Base-by-base conservation (phyloP, 2,113 vertebrate genomes). In the Seriola dumerili region DNA sequence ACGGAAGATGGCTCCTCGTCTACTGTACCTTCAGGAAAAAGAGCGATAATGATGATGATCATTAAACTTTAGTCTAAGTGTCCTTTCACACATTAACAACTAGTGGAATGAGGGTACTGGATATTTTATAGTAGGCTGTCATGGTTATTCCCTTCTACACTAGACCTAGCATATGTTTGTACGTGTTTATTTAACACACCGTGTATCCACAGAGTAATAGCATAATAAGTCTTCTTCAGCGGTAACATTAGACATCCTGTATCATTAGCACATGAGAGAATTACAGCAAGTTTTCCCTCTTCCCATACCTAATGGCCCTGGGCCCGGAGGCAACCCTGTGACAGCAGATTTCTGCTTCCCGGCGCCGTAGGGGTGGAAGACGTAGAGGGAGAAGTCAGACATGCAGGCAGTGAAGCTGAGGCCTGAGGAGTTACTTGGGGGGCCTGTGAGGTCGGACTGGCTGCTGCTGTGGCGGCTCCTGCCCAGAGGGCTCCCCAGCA, bases 381-480 rank as follows among this genome's bases (percentile, higher is more conserved):
- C 98, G 0, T 97, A 99, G 4, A 99, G 96, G 36, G 98, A 99
- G 75, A 99, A 99, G 91, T 99, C 98, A 0, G 98, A 99, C 98
- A 99, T 99, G 94, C 98, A 99, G 57, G 98, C 98, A 0, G 98
- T 99, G 82, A 99, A 99, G 93, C 98, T 99, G 87, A 99, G 93
- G 68, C 98, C 98, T 0, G 98, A 99, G 9, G 98, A 99, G 87
- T 95, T 98, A 86, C 94, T 96, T n/a, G 96, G 95, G 23, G 97
- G 94, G 25, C 93, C 94, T 0, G 95, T 97, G 79, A 99, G 93
- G 88, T 99, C 98, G 0, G 98, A 99, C 86, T 99, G 98, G 89
- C 98, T 99, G 89, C 98, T 99, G 91, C 97, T 99, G 87, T 99
- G 98, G 46, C 98, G 95, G 25, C 96, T 98, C 86, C 98, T 94